Base-by-base conservation (phyloP, 1,140 invertebrate species). In the Megathymus violae region DNA sequence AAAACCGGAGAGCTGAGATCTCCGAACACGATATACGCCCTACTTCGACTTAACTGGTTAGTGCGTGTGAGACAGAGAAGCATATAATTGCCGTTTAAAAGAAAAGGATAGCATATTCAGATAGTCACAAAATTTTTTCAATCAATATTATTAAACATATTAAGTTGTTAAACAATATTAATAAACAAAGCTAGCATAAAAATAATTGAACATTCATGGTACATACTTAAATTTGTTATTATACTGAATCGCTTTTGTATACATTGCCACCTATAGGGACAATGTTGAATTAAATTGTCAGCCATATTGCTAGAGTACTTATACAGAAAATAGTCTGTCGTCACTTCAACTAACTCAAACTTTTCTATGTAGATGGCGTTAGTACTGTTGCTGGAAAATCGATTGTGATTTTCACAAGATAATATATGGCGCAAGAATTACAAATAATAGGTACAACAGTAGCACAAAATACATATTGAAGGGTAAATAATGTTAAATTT, bases 41-140 rank as follows among this genome's bases (percentile, higher is more conserved):
- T 89, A 89, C 87, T 88, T 89, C 80, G 69, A 76, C 72, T 67
- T 71, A 85, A 80, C 84, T 71, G 78, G 76, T 84, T 71, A 72
- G 70, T 72, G 52, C 40, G 40, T 74, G 74, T 68, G 74, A 69
- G 79, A 88, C 63, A 81, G 84, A 85, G 79, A 88, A 46, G 17
- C 60, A 71, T 36, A 65, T 60, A 43, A 27, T 50, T 58, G 51
- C 50, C 50, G 51, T 52, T 60, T 27, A 65, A 51, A 34, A 65
- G 63, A 65, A 60, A 60, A 52, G 48, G 47, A 60, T 52, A 27
- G 16, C 31, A 15, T 17, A 52, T 43, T 4, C 15, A 41, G 3
- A 25, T 38, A 40, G 17, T 14, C 17, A 11, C 59, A 6, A 3
- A 22, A 3, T 2, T 3, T 5, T 22, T 22, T 22, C 19, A 22